Evolutionary conservation across 2,113 vertebrate species (phyloP).

Genomic region (Elgaria multicarinata): DNA sequence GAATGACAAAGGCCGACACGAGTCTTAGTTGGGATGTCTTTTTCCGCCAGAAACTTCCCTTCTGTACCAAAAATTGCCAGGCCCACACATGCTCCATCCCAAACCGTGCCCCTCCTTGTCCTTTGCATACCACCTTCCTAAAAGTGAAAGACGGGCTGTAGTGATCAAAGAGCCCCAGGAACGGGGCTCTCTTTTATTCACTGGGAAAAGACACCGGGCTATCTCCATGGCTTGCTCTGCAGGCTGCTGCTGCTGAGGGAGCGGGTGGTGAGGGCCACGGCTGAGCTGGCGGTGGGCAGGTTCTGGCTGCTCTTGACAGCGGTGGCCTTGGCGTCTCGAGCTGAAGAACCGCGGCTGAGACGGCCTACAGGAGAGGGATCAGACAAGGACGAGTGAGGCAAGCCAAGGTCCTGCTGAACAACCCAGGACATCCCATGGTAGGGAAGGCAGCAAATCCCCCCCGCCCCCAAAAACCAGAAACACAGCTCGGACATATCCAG

Average conservation of each 20-base stretch:
- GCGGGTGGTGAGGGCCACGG: conserved; percentile 60
- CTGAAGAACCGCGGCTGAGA: conserved; percentile 76
- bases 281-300: conserved; percentile 53
- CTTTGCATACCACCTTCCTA: conserved; percentile 5
- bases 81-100: neutral
- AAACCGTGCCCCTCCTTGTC: neutral
- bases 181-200: conserved; percentile 58
- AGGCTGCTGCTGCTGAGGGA: conserved; percentile 68
- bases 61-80: neutral
- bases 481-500: too few relatives aligned
- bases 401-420: fast-evolving
- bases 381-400: neutral
- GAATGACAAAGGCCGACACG: too few relatives aligned
- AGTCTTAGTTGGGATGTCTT: neutral
- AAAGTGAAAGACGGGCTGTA: conserved; percentile 58
- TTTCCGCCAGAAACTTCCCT: neutral
- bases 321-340: conserved; percentile 74
- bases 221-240: conserved; percentile 89
- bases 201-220: conserved; percentile 27
- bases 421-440: neutral
- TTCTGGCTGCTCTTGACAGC: conserved; percentile 65
- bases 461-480: neutral
- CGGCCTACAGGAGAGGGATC: conserved; percentile 74
- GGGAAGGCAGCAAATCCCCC: neutral
- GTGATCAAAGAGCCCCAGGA: conserved; percentile 52